Percentiles rank a stretch among this genome's conserved stretches.
These are phyloP conservation scores for Orchesella cincta DNA, from an alignment of 1,140 invertebrate genomes.

Conservation along the genomic window DNA sequence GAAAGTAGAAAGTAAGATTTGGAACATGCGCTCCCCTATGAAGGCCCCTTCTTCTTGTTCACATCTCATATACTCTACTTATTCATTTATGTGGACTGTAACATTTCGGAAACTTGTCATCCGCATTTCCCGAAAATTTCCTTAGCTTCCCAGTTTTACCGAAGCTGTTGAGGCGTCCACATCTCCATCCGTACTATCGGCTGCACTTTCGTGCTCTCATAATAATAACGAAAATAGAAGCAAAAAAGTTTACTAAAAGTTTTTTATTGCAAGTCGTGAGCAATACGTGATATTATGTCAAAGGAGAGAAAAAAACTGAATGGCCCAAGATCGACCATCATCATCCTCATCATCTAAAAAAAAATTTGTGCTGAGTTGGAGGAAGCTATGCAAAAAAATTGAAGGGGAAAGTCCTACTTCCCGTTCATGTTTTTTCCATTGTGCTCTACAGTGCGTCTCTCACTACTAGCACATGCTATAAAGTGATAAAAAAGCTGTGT, in stretches of 20 bases:
- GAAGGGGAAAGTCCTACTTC: conserved; percentile 2
- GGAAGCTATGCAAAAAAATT: background rate
- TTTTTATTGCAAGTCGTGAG: conserved; percentile 11
- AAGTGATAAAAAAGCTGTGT: no score
- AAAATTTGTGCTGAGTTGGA: background rate
- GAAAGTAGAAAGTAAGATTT: conserved; percentile 27
- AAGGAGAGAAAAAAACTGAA: conserved; percentile 10
- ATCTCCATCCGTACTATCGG: conserved; percentile 5
- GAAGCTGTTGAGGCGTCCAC: conserved; percentile 22
- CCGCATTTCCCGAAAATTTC: conserved; percentile 28
- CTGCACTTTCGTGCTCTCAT: background rate
- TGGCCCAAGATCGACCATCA: background rate
- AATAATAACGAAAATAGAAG: background rate
- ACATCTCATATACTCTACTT: conserved; percentile 13
- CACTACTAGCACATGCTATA: no score
- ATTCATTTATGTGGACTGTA: conserved; percentile 4
- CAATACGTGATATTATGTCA: background rate
- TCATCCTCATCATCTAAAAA: background rate
- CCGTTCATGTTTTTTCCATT: conserved; percentile 21
- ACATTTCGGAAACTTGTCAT: conserved; percentile 29
- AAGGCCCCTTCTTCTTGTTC: background rate
- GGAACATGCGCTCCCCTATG: conserved; percentile 27
- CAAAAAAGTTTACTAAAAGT: conserved; percentile 1
- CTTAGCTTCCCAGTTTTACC: conserved; percentile 24
- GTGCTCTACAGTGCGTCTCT: background rate